phyloP scores from a whole-genome alignment of 2,113 vertebrate genomes.

The Pavo muticus region DNA sequence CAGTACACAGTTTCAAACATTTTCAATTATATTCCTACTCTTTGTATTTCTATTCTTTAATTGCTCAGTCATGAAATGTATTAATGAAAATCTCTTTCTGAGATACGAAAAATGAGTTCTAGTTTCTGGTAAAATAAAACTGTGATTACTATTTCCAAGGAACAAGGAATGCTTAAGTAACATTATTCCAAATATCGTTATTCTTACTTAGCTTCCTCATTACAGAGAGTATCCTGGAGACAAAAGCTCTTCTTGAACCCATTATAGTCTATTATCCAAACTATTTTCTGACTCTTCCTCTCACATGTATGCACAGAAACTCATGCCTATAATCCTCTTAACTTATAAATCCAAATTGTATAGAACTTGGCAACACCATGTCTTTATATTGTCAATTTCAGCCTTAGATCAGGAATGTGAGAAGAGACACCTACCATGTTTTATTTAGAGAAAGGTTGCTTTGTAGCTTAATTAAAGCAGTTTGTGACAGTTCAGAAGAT shows the following conservation, averaged over 20 bases:
- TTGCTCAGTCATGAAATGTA: neutral
- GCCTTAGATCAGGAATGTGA: constrained; percentile 43
- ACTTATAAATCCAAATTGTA: neutral
- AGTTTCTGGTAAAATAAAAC: neutral
- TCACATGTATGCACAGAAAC: neutral
- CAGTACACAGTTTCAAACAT: neutral
- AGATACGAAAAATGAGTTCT: neutral
- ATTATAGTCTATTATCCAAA: neutral
- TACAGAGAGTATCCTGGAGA: neutral
- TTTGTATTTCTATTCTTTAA: neutral
- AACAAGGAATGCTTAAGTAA: neutral
- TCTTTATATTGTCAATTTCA: constrained; percentile 45
- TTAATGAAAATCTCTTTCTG: neutral
- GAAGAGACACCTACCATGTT: constrained; percentile 12
- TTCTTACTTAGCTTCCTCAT: neutral
- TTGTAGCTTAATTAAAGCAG: constrained; percentile 61
- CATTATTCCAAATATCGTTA: neutral
- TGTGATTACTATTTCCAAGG: neutral
- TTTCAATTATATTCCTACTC: neutral
- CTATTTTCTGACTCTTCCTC: neutral
- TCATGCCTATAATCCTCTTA: neutral
- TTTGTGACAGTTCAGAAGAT: constrained; percentile 48
- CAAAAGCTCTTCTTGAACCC: neutral
- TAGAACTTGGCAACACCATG: neutral
- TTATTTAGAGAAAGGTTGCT: constrained; percentile 16